Conservation (phyloP, 1,140 invertebrate species). For the Bombus affinis region DNA sequence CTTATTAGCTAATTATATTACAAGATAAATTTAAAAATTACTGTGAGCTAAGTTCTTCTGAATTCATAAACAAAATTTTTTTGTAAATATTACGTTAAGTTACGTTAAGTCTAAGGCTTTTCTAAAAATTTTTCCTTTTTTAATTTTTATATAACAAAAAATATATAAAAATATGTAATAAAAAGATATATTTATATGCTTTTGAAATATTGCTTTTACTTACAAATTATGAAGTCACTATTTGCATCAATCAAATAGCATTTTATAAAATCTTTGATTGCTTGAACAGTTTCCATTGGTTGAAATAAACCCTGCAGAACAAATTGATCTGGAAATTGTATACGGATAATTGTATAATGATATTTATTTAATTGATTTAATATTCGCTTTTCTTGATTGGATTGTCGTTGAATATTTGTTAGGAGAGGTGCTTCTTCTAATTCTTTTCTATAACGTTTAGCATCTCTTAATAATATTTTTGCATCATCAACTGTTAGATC, state of each 20-base stretch:
- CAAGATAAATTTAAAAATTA: background rate
- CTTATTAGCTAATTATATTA: too few species aligned
- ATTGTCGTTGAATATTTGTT: constrained; percentile 85
- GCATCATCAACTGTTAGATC: constrained; percentile 91
- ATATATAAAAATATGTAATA: background rate
- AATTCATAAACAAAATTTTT: background rate
- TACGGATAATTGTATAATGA: constrained; percentile 88
- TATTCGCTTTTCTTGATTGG: constrained; percentile 85
- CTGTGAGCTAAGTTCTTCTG: too few species aligned
- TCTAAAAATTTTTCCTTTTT: background rate
- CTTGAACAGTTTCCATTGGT: constrained; percentile 86
- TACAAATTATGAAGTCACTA: constrained; percentile 89
- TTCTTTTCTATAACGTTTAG: constrained; percentile 85
- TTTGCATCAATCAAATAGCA: constrained; percentile 85
- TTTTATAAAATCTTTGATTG: constrained; percentile 88
- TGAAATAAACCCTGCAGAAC: constrained; percentile 91
- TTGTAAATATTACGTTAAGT: background rate
- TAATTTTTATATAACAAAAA: too few species aligned
- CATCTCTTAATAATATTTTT: constrained; percentile 87
- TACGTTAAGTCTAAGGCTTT: background rate
- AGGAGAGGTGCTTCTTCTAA: constrained; percentile 87
- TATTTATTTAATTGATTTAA: constrained; percentile 86
- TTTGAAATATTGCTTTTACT: constrained; percentile 28
- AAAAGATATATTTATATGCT: background rate
- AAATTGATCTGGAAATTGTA: constrained; percentile 91